Conservation (phyloP, 2,888 invertebrate species). For the Eristalinus aeneus region DNA sequence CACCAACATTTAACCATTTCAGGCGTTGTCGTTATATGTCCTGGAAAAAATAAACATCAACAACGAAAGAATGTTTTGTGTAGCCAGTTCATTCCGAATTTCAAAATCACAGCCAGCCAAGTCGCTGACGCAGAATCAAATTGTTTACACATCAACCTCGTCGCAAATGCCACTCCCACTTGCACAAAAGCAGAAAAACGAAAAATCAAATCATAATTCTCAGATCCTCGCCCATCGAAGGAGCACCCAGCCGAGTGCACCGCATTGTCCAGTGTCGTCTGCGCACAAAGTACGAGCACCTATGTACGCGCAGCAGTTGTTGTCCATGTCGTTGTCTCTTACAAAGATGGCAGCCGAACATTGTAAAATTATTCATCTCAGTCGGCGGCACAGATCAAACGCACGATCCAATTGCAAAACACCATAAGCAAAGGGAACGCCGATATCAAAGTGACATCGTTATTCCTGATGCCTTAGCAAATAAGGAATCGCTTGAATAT, state of each 20-base stretch:
- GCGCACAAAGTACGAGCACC: not conserved
- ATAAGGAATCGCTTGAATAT: conserved; percentile 73
- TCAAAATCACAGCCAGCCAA: not conserved
- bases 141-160: conserved; percentile 1
- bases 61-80: no score
- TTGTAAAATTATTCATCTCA: conserved; percentile 71
- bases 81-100: no score
- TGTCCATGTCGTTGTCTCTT: not conserved
- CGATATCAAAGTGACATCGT: conserved; percentile 71
- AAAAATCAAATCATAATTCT: not conserved
- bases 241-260: not conserved
- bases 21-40: no score
- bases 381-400: conserved; percentile 66
- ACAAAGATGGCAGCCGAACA: conserved; percentile 70
- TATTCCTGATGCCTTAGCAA: conserved; percentile 71
- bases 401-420: conserved; percentile 69
- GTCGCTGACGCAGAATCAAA: not conserved
- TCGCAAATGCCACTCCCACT: conserved; percentile 36
- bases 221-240: not conserved
- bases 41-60: no score
- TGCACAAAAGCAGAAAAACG: not conserved
- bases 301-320: not conserved
- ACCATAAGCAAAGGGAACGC: conserved; percentile 68
- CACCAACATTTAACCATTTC: no score
- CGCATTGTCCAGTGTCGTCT: not conserved